phyloP scores from a whole-genome alignment of 2,888 invertebrate genomes.

The Lacanobia oleracea region DNA sequence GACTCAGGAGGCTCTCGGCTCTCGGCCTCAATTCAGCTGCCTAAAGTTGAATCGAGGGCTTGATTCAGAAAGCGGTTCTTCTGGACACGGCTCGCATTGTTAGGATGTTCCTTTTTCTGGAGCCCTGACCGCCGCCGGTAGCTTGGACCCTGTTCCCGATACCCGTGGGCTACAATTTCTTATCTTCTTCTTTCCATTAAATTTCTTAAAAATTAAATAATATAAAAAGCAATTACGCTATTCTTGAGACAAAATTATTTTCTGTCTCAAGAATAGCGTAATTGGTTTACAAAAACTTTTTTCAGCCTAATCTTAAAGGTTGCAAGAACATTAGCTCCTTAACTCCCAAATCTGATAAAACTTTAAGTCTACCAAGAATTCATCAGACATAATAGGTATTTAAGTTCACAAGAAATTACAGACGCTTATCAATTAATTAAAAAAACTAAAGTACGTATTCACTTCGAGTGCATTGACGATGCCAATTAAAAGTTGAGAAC shows the following conservation, averaged over 20 bases:
- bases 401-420: conserved; percentile 19
- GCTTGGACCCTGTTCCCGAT: too few relatives aligned
- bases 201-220: background rate
- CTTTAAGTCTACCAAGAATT: conserved; percentile 4
- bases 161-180: too few relatives aligned
- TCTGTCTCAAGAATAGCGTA: background rate
- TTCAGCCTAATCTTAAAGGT: background rate
- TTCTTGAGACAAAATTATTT: too few relatives aligned
- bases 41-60: too few relatives aligned
- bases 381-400: conserved; percentile 1
- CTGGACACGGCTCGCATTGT: too few relatives aligned
- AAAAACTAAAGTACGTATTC: conserved; percentile 29
- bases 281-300: background rate
- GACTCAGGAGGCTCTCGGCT: too few relatives aligned
- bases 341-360: conserved; percentile 1
- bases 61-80: too few relatives aligned
- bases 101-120: too few relatives aligned
- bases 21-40: too few relatives aligned
- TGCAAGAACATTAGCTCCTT: background rate
- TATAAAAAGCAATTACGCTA: too few relatives aligned
- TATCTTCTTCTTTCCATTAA: too few relatives aligned
- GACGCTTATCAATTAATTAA: conserved; percentile 41
- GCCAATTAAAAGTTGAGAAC: conserved; percentile 52
- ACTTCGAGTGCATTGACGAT: conserved; percentile 45
- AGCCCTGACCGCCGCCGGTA: too few relatives aligned